Percentiles rank a stretch among this genome's conserved stretches.
Conservation (phyloP, 2,888 invertebrate species). For the Scaptomyza tumidula region DNA sequence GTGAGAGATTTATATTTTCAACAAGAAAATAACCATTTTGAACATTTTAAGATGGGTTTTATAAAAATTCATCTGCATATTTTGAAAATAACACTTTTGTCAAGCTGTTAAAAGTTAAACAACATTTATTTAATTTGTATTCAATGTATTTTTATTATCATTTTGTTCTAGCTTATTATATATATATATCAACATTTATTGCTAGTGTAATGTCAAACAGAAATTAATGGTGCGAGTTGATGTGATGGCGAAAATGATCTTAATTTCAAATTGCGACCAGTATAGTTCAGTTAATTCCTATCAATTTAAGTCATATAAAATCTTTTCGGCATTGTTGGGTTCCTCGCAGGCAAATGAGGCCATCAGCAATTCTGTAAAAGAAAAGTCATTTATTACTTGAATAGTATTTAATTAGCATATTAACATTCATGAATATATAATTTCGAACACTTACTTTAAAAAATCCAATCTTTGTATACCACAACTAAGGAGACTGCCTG, state of each 20-base stretch:
- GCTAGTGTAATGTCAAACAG: too few species aligned
- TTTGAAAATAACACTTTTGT: too few species aligned
- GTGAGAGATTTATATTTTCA: too few species aligned
- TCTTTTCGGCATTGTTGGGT: constrained; percentile 38
- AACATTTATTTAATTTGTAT: background rate
- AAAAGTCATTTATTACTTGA: background rate
- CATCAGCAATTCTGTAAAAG: constrained; percentile 35
- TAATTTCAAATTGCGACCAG: background rate
- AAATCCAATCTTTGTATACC: too few species aligned
- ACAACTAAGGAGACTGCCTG: background rate
- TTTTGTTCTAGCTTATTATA: background rate
- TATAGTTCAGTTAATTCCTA: background rate
- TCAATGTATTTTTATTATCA: constrained; percentile 4
- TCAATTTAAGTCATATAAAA: constrained; percentile 37
- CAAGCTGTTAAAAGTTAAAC: too few species aligned
- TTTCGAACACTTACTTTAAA: too few species aligned
- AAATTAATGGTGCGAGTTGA: background rate
- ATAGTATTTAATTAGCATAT: background rate
- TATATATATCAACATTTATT: background rate
- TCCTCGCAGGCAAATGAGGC: constrained; percentile 43
- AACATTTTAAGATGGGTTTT: too few species aligned
- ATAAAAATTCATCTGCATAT: too few species aligned
- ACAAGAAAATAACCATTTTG: too few species aligned
- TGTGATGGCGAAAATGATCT: background rate
- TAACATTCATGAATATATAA: background rate